Conservation (phyloP, 2,888 invertebrate genomes). For the Drosophila flavopinicola region DNA sequence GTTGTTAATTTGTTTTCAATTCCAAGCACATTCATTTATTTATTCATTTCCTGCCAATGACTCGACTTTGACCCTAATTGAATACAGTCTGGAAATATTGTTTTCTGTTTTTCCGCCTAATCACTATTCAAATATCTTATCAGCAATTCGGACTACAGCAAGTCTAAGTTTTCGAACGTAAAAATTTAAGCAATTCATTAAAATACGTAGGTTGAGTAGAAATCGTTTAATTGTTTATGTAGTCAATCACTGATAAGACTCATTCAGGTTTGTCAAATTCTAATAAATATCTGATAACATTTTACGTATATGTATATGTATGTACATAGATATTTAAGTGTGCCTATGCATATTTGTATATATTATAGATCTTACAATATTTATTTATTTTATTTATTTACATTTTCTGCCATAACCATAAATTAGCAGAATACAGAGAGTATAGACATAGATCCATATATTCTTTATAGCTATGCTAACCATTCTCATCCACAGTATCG, state of each 20-base stretch:
- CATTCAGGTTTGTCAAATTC: too few relatives aligned
- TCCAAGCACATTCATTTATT: conserved; percentile 44
- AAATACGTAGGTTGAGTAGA: too few relatives aligned
- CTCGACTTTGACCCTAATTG: conserved; percentile 5
- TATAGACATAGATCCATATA: too few relatives aligned
- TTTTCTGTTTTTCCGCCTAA: neutral
- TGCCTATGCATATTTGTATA: too few relatives aligned
- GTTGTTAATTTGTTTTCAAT: conserved; percentile 75
- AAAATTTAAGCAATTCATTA: neutral
- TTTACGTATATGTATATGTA: too few relatives aligned
- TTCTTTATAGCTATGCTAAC: neutral
- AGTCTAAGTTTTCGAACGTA: conserved; percentile 1
- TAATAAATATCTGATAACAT: too few relatives aligned
- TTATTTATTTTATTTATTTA: too few relatives aligned
- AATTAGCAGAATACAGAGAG: too few relatives aligned
- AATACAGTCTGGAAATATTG: too few relatives aligned
- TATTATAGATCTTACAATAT: too few relatives aligned
- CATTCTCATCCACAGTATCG: conserved; percentile 9
- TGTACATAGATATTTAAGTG: too few relatives aligned
- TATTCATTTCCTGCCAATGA: conserved; percentile 30
- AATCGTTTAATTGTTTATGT: neutral
- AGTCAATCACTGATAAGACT: neutral
- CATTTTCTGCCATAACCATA: too few relatives aligned
- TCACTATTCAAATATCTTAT: conserved; percentile 9
- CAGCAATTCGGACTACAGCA: neutral